Conservation (phyloP, 2,797 vertebrate genomes). For the Acanthurus tractus region DNA sequence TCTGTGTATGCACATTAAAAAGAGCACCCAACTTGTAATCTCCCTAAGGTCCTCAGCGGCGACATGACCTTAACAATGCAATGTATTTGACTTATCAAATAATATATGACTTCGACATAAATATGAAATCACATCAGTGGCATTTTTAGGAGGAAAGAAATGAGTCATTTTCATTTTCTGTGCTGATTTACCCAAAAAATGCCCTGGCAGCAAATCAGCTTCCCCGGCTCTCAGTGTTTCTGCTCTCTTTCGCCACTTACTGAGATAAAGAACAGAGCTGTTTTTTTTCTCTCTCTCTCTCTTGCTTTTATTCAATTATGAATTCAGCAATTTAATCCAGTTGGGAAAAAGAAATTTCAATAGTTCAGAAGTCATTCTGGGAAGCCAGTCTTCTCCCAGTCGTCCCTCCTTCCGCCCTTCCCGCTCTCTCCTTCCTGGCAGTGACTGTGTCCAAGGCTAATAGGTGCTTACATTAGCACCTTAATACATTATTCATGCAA, state of each 20-base stretch:
- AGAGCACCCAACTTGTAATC: constrained; percentile 50
- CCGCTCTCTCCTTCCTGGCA: constrained; percentile 35
- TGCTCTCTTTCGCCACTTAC: constrained; percentile 24
- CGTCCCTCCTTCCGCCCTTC: constrained; percentile 4
- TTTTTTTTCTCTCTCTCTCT: constrained; percentile 15
- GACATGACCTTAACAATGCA: constrained; percentile 69
- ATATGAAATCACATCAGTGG: constrained; percentile 72
- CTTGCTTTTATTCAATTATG: constrained; percentile 60
- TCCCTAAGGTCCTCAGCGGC: constrained; percentile 45
- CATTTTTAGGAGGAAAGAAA: constrained; percentile 50
- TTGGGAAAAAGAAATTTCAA: constrained; percentile 49
- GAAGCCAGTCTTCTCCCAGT: constrained; percentile 45
- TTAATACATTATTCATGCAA: constrained; percentile 75
- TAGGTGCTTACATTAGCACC: constrained; percentile 71
- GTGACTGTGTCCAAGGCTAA: constrained; percentile 68
- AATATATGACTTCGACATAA: constrained; percentile 71
- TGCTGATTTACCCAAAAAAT: constrained; percentile 78
- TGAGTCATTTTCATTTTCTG: constrained; percentile 74
- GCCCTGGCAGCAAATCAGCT: constrained; percentile 72
- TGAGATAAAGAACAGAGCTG: constrained; percentile 18
- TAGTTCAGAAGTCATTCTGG: constrained; percentile 58
- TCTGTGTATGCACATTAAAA: constrained; percentile 46
- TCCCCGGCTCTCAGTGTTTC: constrained; percentile 37
- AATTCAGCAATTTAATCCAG: constrained; percentile 60
- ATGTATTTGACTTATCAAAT: constrained; percentile 79